These are phyloP conservation scores for Porphyrio hochstetteri DNA, from an alignment of 2,113 vertebrate species.

Conservation along the genomic window DNA sequence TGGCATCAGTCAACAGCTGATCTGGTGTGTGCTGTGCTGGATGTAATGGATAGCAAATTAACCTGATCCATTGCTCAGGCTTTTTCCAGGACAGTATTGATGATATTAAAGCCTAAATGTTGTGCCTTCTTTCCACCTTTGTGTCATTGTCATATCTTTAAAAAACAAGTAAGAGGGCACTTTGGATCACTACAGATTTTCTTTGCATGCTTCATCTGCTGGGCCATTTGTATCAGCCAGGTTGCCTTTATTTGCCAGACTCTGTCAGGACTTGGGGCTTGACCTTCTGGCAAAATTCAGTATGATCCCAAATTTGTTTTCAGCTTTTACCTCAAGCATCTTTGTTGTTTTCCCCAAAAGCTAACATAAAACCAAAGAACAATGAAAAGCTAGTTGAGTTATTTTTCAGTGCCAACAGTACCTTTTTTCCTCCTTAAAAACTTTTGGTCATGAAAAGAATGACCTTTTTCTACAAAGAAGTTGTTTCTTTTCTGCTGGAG, in stretches of 20 bases:
- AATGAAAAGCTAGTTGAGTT: neutral
- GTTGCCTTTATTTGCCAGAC: neutral
- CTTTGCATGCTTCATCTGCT: conserved; percentile 25
- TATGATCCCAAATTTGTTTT: neutral
- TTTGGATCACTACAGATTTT: conserved; percentile 5
- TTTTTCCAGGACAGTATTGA: neutral
- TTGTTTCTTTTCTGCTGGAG: neutral
- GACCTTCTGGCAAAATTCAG: neutral
- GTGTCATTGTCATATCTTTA: neutral
- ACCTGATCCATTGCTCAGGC: neutral
- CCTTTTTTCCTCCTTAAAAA: neutral
- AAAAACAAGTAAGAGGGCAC: neutral
- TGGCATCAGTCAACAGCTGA: neutral
- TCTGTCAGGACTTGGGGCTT: neutral
- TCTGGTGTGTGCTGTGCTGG: neutral
- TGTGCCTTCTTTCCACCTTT: neutral
- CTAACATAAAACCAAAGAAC: neutral
- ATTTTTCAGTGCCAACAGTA: neutral
- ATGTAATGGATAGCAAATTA: conserved; percentile 2
- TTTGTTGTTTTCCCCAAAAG: neutral
- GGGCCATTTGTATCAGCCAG: neutral
- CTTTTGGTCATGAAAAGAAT: neutral
- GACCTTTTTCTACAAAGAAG: neutral
- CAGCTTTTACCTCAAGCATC: neutral
- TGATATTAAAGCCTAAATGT: conserved; percentile 14